Conservation (phyloP, 2,888 invertebrate genomes). For the Melikaiella ostensackeni region DNA sequence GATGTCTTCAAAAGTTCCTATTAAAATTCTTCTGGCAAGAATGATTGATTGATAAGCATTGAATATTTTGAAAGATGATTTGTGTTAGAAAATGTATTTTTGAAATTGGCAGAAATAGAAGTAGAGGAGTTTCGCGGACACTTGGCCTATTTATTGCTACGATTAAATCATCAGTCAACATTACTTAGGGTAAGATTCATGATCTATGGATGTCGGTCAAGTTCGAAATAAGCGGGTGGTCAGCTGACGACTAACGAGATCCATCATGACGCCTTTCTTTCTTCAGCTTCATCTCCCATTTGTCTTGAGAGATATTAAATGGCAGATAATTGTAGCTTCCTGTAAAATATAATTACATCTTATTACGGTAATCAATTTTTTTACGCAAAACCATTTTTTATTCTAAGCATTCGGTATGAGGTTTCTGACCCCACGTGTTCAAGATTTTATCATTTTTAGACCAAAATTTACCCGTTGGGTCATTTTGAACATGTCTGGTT, state of each 20-base stretch:
- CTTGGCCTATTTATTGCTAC: slow-evolving; percentile 34
- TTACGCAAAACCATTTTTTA: neutral
- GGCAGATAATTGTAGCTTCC: neutral
- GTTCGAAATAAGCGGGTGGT: slow-evolving; percentile 33
- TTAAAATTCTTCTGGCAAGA: neutral
- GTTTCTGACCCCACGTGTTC: neutral
- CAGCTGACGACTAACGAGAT: slow-evolving; percentile 37
- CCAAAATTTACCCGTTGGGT: too few relatives aligned
- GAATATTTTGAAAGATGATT: neutral
- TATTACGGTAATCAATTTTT: neutral
- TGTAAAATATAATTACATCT: slow-evolving; percentile 10
- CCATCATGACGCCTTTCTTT: slow-evolving; percentile 39
- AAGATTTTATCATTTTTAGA: too few relatives aligned
- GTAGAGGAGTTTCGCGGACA: neutral
- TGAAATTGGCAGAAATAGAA: slow-evolving; percentile 35
- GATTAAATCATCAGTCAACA: slow-evolving; percentile 38
- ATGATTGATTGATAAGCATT: neutral
- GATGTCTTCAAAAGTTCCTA: too few relatives aligned
- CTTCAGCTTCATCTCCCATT: slow-evolving; percentile 24
- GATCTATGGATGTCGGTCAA: slow-evolving; percentile 31
- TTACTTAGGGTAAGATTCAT: slow-evolving; percentile 26
- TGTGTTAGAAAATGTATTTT: slow-evolving; percentile 17
- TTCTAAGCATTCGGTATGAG: neutral
- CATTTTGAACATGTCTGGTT: too few relatives aligned
- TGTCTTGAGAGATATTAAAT: neutral